Evolutionary conservation across 2,888 invertebrate species (phyloP).

Genomic region (Phymatocera aterrima): DNA sequence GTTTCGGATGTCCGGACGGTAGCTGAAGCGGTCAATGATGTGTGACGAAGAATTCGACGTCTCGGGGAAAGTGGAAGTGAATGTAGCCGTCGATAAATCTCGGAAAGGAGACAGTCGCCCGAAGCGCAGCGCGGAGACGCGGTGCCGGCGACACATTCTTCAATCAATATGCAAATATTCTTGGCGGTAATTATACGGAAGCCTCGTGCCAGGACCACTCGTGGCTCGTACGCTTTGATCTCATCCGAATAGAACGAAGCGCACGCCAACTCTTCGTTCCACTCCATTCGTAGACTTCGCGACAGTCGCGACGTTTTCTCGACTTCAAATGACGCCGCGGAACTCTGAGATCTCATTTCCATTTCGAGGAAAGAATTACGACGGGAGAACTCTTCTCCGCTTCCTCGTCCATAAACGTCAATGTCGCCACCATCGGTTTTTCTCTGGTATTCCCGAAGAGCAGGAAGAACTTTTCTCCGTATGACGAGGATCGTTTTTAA

Average conservation of each 20-base stretch:
- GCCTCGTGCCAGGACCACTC: slow-evolving; percentile 61
- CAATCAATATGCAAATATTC: slow-evolving; percentile 74
- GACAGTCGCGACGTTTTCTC: not conserved
- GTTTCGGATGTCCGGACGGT: not conserved
- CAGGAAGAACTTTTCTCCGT: not conserved
- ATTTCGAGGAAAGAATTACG: not conserved
- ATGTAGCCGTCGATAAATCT: slow-evolving; percentile 11
- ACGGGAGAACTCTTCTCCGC: not conserved
- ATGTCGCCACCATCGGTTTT: not conserved
- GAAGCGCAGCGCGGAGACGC: slow-evolving; percentile 49
- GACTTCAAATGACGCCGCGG: not conserved
- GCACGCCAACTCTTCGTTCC: slow-evolving; percentile 18
- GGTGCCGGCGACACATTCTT: slow-evolving; percentile 55
- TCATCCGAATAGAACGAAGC: slow-evolving; percentile 50
- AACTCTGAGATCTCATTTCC: not conserved
- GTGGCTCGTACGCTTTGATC: slow-evolving; percentile 68
- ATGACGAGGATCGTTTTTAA: slow-evolving; percentile 32
- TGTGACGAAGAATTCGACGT: not conserved
- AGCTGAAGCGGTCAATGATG: not conserved
- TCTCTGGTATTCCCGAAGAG: not conserved
- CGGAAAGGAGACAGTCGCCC: slow-evolving; percentile 66
- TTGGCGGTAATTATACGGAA: slow-evolving; percentile 73
- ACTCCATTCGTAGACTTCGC: slow-evolving; percentile 5
- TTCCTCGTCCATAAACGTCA: not conserved
- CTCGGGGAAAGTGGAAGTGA: not conserved